Evolutionary conservation across 2,113 vertebrate genomes (phyloP).

Genomic region (Uria lomvia): DNA sequence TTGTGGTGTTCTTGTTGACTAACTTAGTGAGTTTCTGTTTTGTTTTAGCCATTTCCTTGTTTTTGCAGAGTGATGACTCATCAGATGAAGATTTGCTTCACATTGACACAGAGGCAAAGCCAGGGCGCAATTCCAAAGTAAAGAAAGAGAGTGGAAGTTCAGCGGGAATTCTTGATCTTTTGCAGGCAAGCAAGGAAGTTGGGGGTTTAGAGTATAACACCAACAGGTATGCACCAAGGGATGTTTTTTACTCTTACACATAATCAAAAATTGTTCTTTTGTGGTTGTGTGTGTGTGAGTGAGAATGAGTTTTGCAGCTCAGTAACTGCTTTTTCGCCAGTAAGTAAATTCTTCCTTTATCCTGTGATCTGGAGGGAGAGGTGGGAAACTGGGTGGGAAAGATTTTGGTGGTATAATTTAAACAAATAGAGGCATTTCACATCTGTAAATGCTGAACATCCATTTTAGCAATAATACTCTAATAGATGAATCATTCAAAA

Average conservation of each 20-base stretch:
- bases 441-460: neutral
- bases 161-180: constrained; percentile 90
- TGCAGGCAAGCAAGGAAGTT: constrained; percentile 98
- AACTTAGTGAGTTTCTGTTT: neutral
- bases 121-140: constrained; percentile 85
- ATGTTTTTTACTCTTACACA: neutral
- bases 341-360: neutral
- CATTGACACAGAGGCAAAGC: constrained; percentile 92
- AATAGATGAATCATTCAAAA: neutral
- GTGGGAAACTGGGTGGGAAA: neutral
- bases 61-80: constrained; percentile 81
- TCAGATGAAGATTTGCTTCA: constrained; percentile 95
- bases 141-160: constrained; percentile 89
- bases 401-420: neutral
- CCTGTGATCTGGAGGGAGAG: neutral
- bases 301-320: neutral
- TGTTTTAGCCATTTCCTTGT: neutral
- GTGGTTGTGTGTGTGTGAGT: neutral
- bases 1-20: neutral
- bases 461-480: neutral
- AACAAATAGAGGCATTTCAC: neutral
- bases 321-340: neutral
- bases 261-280: neutral
- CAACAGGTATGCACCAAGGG: constrained; percentile 84
- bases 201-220: constrained; percentile 94